phyloP scores from a whole-genome alignment of 2,888 invertebrate genomes.

The Hyalella azteca region DNA sequence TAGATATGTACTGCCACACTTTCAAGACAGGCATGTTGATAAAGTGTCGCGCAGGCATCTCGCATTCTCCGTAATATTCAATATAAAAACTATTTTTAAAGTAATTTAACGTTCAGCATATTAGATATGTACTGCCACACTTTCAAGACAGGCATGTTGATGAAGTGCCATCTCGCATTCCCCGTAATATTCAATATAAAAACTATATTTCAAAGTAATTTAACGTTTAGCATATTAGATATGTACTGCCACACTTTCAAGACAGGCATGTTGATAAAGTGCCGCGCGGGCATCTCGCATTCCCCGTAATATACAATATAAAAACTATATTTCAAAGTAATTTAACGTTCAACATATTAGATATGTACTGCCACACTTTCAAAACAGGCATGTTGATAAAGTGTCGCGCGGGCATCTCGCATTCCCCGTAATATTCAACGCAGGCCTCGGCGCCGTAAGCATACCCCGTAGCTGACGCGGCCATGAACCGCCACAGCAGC shows the following conservation, averaged over 20 bases:
- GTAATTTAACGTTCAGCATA: too few relatives aligned
- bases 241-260: conserved; percentile 61
- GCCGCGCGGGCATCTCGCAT: conserved; percentile 60
- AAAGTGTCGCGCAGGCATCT: conserved; percentile 60
- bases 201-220: too few relatives aligned
- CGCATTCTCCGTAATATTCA: conserved; percentile 59
- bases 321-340: too few relatives aligned
- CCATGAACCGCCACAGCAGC: conserved; percentile 61
- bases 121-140: too few relatives aligned
- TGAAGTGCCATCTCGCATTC: too few relatives aligned
- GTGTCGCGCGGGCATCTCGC: conserved; percentile 60
- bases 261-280: conserved; percentile 61
- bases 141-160: too few relatives aligned
- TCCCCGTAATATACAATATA: conserved; percentile 59
- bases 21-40: conserved; percentile 61
- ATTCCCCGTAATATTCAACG: conserved; percentile 58
- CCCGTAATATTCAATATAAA: too few relatives aligned
- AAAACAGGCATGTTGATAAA: conserved; percentile 61
- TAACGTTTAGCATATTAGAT: conserved; percentile 60
- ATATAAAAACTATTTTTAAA: too few relatives aligned
- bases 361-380: conserved; percentile 61
- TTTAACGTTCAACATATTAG: conserved; percentile 60
- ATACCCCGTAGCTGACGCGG: conserved; percentile 60
- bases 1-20: conserved; percentile 61
- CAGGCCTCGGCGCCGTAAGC: conserved; percentile 59